phyloP scores from a whole-genome alignment of 1,140 invertebrate species.

The Formica selysi region DNA sequence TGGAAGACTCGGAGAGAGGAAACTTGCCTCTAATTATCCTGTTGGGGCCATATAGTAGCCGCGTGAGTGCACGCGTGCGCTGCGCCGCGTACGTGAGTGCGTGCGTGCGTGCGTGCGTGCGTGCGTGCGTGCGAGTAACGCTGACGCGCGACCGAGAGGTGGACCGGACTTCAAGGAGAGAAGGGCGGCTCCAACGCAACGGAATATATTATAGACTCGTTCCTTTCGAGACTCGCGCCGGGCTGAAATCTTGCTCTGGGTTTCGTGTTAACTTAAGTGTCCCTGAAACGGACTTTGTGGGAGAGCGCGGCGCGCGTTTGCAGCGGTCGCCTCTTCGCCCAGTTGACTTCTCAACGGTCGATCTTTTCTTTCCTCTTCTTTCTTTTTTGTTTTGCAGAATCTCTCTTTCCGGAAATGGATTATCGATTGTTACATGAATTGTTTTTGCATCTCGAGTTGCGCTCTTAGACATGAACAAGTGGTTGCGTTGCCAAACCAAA shows the following conservation, averaged over 20 bases:
- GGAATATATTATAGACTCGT: constrained; percentile 79
- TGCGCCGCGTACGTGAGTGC: not conserved
- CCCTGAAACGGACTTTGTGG: constrained; percentile 59
- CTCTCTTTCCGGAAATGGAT: not conserved
- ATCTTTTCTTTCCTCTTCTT: constrained; percentile 24
- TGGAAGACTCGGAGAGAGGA: constrained; percentile 40
- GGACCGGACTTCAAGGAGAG: constrained; percentile 63
- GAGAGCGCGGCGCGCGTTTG: constrained; percentile 38
- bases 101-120: constrained; percentile 11
- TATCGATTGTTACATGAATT: not conserved
- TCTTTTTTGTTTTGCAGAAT: not conserved
- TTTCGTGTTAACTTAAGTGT: constrained; percentile 68
- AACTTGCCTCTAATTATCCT: constrained; percentile 77
- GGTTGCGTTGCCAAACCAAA: no score
- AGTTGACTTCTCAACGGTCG: constrained; percentile 45
- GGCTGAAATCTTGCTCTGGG: constrained; percentile 68
- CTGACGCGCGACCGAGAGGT: constrained; percentile 59
- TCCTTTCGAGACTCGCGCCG: constrained; percentile 69
- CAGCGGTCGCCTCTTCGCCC: constrained; percentile 26
- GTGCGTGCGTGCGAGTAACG: constrained; percentile 31
- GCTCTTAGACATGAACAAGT: not conserved
- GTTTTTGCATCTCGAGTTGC: not conserved
- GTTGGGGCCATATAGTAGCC: constrained; percentile 55
- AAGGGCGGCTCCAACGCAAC: constrained; percentile 61
- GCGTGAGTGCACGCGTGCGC: constrained; percentile 28